Conservation (phyloP, 2,888 invertebrate species). For the Eledona agricola region DNA sequence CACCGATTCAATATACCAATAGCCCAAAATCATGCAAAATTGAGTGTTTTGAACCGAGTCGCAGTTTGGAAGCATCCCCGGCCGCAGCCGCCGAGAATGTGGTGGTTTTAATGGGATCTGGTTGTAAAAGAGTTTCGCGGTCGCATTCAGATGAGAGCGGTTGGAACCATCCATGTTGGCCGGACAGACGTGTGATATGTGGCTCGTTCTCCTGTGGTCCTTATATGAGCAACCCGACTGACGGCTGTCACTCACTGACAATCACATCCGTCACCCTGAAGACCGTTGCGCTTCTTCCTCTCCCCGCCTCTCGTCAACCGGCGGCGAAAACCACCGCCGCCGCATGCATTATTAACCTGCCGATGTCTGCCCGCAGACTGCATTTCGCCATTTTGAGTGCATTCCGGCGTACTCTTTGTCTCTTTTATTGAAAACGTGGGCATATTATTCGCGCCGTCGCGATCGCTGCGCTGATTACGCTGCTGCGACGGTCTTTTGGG, state of each 20-base stretch:
- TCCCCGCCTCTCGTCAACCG: conserved; percentile 8
- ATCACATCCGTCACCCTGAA: conserved; percentile 58
- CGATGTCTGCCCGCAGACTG: conserved; percentile 44
- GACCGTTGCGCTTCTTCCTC: conserved; percentile 10
- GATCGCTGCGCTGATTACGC: conserved; percentile 7
- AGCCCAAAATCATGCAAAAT: too few species aligned
- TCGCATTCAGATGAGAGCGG: conserved; percentile 38
- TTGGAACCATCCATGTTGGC: conserved; percentile 36
- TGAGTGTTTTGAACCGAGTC: too few species aligned
- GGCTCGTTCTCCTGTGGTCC: conserved; percentile 56
- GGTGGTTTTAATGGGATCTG: conserved; percentile 37
- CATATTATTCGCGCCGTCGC: too few species aligned
- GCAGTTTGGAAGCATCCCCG: too few species aligned
- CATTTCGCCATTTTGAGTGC: conserved; percentile 49
- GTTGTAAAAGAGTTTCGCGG: conserved; percentile 18
- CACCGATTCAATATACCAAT: too few species aligned
- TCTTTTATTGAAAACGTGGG: conserved; percentile 40
- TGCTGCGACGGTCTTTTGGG: too few species aligned
- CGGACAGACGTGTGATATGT: conserved; percentile 54
- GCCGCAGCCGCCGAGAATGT: conserved; percentile 18
- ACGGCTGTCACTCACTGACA: conserved; percentile 61
- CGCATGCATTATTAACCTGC: conserved; percentile 48
- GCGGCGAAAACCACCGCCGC: conserved; percentile 26
- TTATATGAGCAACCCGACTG: conserved; percentile 57
- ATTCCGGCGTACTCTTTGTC: conserved; percentile 44